These are phyloP conservation scores for Acanthoscelides obtectus DNA, from an alignment of 2,888 invertebrate species.

Conservation along the genomic window DNA sequence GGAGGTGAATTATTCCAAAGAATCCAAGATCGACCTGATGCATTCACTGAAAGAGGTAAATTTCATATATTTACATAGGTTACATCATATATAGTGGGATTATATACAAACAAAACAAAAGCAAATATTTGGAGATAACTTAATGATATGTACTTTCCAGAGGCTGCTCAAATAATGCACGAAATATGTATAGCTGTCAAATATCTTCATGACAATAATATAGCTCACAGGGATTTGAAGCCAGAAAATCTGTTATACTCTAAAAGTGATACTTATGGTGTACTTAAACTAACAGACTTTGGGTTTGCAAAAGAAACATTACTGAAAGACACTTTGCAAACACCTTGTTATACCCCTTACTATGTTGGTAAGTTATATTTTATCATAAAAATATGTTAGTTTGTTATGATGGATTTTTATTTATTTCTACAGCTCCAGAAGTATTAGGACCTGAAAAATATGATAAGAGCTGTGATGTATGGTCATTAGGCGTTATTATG, in stretches of 20 bases:
- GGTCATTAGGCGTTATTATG: constrained; percentile 99
- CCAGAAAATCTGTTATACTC: constrained; percentile 95
- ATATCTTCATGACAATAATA: constrained; percentile 88
- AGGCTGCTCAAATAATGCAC: constrained; percentile 92
- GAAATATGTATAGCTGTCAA: constrained; percentile 94
- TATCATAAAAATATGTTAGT: no score
- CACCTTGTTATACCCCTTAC: constrained; percentile 98
- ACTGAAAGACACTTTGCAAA: constrained; percentile 84
- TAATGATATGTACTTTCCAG: constrained; percentile 46
- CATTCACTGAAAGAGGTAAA: constrained; percentile 88
- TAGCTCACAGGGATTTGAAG: constrained; percentile 96
- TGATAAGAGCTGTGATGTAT: constrained; percentile 98
- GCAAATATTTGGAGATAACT: neutral
- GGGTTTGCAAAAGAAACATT: constrained; percentile 96
- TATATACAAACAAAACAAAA: neutral
- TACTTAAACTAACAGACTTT: constrained; percentile 95
- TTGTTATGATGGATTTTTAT: constrained; percentile 4
- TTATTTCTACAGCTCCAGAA: constrained; percentile 51
- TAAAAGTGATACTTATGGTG: constrained; percentile 66
- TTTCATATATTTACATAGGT: neutral
- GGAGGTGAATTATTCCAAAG: constrained; percentile 96
- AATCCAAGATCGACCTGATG: constrained; percentile 92
- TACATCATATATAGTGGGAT: neutral
- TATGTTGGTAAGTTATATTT: constrained; percentile 72
- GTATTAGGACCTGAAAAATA: constrained; percentile 96